Base-by-base conservation (phyloP, 2,797 vertebrate species). In the Poeciliopsis gracilis region DNA sequence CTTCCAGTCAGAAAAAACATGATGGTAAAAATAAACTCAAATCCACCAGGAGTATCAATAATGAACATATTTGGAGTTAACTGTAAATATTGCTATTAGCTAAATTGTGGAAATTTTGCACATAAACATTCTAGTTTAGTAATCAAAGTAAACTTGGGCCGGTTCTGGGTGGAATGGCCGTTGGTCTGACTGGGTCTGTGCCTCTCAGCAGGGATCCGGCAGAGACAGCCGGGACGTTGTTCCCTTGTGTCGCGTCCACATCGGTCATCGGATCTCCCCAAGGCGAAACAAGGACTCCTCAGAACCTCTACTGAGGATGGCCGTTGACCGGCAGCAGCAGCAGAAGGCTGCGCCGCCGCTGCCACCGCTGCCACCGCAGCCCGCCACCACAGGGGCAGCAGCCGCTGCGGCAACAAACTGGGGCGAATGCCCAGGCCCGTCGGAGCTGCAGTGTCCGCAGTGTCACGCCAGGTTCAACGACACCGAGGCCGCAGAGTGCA, bases 401-500 rank as follows among this genome's bases (percentile, higher is more conserved):
- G 77, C 3, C 0, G 87, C 92, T 43, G 77, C 41, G 0, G 38
- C 79, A 0, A 71, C 84, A 0, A 84, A 84, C 41, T 93, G 90
- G 81, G 53, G 61, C 0, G 86, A 95, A 9, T 75, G 36, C 46
- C 87, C 88, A 5, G 94, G 88, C 0, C 90, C 94, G 73, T 96
- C 96, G 0, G 96, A 97, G 75, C 93, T 99, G 0, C 95, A 97
- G 93, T 99, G 98, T 73, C 98, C 98, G 0, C 95, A 92, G 0
- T 99, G 98, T 85, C 90, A 96, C 75, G 94, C 87, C 83, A 92
- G 88, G 66, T 98, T 97, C 82, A 89, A 90, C 0, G 97, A 98
- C 12, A 94, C 94, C 33, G 94, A 96, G 12, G 80, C 95, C 0
- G 93, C 93, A 6, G 97, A 96, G 87, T 97, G 97, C 90, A 92